Evolutionary conservation across 2,888 invertebrate genomes (phyloP).

Genomic region (Tiphia femorata): DNA sequence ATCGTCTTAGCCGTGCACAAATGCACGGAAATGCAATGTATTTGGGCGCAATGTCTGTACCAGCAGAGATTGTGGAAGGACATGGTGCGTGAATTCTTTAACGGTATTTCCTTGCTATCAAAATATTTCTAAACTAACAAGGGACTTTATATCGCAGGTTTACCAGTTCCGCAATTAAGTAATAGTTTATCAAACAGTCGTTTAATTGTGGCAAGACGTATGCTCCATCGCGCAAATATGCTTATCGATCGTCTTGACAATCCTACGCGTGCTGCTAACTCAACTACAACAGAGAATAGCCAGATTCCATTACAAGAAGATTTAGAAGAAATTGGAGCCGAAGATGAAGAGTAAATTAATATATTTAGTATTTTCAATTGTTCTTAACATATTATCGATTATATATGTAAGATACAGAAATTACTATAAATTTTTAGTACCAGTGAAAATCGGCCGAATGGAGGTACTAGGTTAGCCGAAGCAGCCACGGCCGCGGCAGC

Average conservation of each 20-base stretch:
- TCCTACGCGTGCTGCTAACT: constrained; percentile 47
- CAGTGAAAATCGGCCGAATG: constrained; percentile 37
- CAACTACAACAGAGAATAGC: constrained; percentile 45
- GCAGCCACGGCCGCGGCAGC: constrained; percentile 62
- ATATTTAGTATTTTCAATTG: not conserved
- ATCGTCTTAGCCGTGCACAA: constrained; percentile 53
- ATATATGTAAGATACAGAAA: not conserved
- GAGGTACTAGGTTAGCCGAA: constrained; percentile 45
- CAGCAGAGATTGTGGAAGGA: constrained; percentile 67
- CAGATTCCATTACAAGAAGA: constrained; percentile 58
- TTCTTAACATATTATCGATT: not conserved
- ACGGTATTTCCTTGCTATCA: constrained; percentile 3
- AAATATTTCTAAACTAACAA: not conserved
- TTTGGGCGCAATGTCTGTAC: constrained; percentile 74
- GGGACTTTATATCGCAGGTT: constrained; percentile 50
- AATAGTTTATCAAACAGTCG: constrained; percentile 71
- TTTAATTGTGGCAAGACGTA: constrained; percentile 70
- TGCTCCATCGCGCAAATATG: constrained; percentile 69
- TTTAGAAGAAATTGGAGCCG: too few species aligned
- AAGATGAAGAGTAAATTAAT: not conserved
- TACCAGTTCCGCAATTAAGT: constrained; percentile 70
- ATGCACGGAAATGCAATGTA: constrained; percentile 72
- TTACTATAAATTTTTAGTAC: constrained; percentile 18
- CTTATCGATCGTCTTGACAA: constrained; percentile 70
- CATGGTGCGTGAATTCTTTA: constrained; percentile 37